These are phyloP conservation scores for Scrobipalpa atriplicella DNA, from an alignment of 2,888 invertebrate genomes.

Conservation along the genomic window DNA sequence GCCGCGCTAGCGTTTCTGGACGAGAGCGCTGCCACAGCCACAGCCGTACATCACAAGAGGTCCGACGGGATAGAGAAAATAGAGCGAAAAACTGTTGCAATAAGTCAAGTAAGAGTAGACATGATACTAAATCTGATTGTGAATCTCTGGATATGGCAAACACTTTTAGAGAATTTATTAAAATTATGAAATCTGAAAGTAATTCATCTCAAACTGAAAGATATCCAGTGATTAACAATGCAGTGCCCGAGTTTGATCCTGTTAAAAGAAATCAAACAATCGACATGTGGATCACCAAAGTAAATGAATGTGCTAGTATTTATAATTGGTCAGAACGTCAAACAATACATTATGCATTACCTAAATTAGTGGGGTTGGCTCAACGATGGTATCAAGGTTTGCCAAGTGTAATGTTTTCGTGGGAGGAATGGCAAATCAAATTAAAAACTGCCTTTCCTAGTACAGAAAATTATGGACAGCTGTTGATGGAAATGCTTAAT, in stretches of 20 bases:
- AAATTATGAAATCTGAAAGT: background rate
- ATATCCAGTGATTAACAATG: slow-evolving; percentile 14
- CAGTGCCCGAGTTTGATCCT: slow-evolving; percentile 28
- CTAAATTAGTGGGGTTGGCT: slow-evolving; percentile 36
- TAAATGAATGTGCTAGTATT: slow-evolving; percentile 35
- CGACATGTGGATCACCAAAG: slow-evolving; percentile 34
- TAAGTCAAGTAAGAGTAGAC: background rate
- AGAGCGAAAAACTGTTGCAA: too few species aligned
- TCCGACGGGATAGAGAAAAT: too few species aligned
- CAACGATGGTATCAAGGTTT: slow-evolving; percentile 38
- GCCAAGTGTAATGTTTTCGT: slow-evolving; percentile 34
- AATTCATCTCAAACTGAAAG: background rate
- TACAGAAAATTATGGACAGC: slow-evolving; percentile 33
- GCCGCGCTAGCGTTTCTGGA: background rate
- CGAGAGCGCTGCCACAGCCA: too few species aligned
- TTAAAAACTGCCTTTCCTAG: slow-evolving; percentile 33
- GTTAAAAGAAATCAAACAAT: slow-evolving; percentile 31
- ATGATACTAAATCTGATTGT: background rate
- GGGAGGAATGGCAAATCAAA: slow-evolving; percentile 36
- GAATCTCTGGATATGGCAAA: background rate
- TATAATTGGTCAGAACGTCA: slow-evolving; percentile 36
- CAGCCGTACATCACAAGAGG: too few species aligned
- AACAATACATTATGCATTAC: slow-evolving; percentile 30
- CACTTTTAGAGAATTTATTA: background rate
- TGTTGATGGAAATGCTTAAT: slow-evolving; percentile 32